phyloP scores from a whole-genome alignment of 2,113 vertebrate genomes.

The Hemibates koningsi region DNA sequence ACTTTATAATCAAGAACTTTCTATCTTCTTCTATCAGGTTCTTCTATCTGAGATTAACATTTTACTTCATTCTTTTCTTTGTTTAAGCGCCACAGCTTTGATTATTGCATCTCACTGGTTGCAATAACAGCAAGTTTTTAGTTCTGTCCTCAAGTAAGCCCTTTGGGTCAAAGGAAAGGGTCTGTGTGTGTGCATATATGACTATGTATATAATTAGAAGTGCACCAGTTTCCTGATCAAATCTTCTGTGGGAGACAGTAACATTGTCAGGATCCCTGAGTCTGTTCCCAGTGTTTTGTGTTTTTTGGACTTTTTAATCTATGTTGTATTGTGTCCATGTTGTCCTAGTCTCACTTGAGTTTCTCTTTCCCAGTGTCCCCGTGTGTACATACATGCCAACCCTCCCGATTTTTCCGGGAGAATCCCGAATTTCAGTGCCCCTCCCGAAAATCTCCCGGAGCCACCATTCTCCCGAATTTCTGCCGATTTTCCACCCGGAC shows the following conservation, averaged over 20 bases:
- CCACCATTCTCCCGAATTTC: background rate
- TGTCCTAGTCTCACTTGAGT: background rate
- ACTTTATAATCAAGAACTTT: background rate
- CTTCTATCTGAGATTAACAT: background rate
- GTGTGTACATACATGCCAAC: background rate
- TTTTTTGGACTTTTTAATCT: background rate
- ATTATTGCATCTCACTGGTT: background rate
- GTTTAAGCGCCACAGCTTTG: background rate
- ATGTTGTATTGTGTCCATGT: background rate
- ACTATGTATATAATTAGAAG: background rate
- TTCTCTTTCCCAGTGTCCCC: background rate
- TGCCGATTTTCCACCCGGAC: background rate
- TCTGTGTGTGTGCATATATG: background rate
- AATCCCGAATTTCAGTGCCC: background rate
- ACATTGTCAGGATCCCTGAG: background rate
- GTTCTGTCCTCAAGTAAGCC: background rate
- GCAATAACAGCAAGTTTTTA: background rate
- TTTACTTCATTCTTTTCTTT: background rate
- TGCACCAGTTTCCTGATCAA: background rate
- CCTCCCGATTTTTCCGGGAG: background rate
- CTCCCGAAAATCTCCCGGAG: background rate
- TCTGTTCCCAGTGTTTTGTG: background rate
- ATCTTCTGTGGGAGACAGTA: background rate
- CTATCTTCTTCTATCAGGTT: background rate
- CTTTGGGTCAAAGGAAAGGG: background rate